Conservation (phyloP, 2,888 invertebrate genomes). For the Bombylius discolor region DNA sequence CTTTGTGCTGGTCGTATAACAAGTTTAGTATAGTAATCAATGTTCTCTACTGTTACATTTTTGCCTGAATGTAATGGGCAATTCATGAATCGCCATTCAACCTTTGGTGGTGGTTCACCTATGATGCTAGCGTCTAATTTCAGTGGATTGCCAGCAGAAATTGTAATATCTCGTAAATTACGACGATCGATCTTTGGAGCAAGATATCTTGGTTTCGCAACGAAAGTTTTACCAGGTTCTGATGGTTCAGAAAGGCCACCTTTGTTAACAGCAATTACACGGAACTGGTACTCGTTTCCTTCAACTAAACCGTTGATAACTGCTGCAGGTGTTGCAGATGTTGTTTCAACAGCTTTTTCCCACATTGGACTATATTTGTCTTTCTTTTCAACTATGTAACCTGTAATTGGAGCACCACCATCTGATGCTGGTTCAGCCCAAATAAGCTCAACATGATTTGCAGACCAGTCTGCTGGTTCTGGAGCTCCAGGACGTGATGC, state of each 20-base stretch:
- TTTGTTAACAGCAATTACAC: slow-evolving; percentile 88
- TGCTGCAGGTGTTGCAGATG: slow-evolving; percentile 57
- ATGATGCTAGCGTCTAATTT: slow-evolving; percentile 87
- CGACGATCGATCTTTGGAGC: slow-evolving; percentile 94
- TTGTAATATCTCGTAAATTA: slow-evolving; percentile 74
- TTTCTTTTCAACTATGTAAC: slow-evolving; percentile 87
- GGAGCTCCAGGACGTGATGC: slow-evolving; percentile 85
- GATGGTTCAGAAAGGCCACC: slow-evolving; percentile 90
- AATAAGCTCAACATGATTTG: slow-evolving; percentile 78
- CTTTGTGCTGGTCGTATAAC: slow-evolving; percentile 67
- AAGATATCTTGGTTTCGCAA: slow-evolving; percentile 75
- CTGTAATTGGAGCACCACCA: slow-evolving; percentile 88
- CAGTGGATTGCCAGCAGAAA: slow-evolving; percentile 84
- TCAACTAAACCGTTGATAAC: slow-evolving; percentile 83
- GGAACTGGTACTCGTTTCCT: slow-evolving; percentile 95
- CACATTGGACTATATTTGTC: slow-evolving; percentile 85
- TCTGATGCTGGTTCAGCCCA: slow-evolving; percentile 83
- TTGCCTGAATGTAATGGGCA: slow-evolving; percentile 57
- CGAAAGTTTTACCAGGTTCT: slow-evolving; percentile 71
- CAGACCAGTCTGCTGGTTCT: slow-evolving; percentile 83
- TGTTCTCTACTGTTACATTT: slow-evolving; percentile 66
- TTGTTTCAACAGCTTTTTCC: slow-evolving; percentile 82
- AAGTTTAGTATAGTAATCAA: slow-evolving; percentile 79
- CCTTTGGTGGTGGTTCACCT: slow-evolving; percentile 90
- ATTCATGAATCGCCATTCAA: slow-evolving; percentile 83